Evolutionary conservation across 2,888 invertebrate genomes (phyloP), one percentile per base, ranked within the genome.

Genomic region (Eudasyphora cyanicolor): DNA sequence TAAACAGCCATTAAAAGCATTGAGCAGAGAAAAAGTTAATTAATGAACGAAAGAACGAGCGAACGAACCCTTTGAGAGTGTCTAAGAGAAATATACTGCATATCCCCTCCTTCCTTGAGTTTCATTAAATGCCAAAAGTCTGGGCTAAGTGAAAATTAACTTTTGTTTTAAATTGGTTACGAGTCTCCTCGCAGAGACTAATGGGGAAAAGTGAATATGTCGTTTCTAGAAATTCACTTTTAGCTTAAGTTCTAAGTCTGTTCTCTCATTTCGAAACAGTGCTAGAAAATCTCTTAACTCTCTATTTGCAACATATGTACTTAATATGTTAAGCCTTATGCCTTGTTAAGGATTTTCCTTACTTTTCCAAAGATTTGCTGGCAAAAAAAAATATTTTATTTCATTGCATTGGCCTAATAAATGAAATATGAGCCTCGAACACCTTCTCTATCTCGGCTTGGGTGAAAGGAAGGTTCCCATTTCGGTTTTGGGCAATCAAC

Each of bases 371-470:
- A 35, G 57, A 73, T 42, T 69, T 17, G 0, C 14, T 45, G 21
- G 24, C n/a, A n/a, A 24, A 32, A 12, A 14, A 35, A 54, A 64
- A 79, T 73, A 71, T 64, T 71, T 51, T 29, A 70, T 75, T 70
- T 75, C 67, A 12, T 6, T 71, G 64, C 2, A 7, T 17, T 62
- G 8, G 1, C 54, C 17, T 57, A 64, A 45, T 79, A 76, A 76
- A 71, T 73, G 78, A 82, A 84, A 79, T 84, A 81, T 69, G 76
- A 81, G 76, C 42, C 4, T n/a, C 10, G 19, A 6, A 57, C 67
- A 64, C 67, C 38, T 67, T 42, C 12, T n/a, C 4, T n/a, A n/a
- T n/a, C n/a, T n/a, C n/a, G n/a, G n/a, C n/a, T n/a, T n/a, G n/a
- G 14, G 45, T 8, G 32, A 32, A 32, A n/a, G 5, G n/a, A 45